These are phyloP conservation scores for Artibeus lituratus DNA, from an alignment of 2,797 vertebrate species.

Conservation along the genomic window DNA sequence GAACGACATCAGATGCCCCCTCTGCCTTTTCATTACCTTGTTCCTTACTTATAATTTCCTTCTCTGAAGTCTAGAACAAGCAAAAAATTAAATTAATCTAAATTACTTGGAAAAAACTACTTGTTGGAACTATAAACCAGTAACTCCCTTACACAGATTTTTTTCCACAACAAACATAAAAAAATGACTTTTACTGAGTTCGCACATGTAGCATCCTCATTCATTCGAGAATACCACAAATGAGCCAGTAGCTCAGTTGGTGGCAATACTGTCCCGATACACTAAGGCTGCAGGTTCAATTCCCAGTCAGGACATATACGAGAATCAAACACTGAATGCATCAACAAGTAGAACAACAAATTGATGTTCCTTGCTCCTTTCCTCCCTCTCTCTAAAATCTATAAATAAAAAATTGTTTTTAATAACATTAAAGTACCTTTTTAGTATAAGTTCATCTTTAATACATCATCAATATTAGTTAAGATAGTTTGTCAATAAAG, in stretches of 20 bases:
- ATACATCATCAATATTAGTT: background rate
- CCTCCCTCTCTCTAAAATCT: background rate
- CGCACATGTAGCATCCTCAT: background rate
- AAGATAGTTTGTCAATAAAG: background rate
- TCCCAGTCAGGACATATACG: background rate
- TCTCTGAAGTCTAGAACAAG: slow-evolving; percentile 92
- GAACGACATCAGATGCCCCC: slow-evolving; percentile 90
- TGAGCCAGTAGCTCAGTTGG: background rate
- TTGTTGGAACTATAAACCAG: background rate
- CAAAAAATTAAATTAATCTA: background rate
- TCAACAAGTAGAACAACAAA: background rate
- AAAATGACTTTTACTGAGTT: background rate
- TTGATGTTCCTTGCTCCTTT: background rate
- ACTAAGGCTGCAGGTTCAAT: background rate
- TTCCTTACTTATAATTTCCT: slow-evolving; percentile 94
- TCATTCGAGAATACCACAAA: background rate
- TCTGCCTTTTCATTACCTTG: slow-evolving; percentile 92
- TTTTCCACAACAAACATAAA: background rate
- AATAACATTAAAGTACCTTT: background rate
- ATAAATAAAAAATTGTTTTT: background rate
- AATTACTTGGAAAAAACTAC: background rate
- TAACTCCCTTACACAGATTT: background rate
- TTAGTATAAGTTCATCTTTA: background rate
- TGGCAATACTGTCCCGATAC: background rate
- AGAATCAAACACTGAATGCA: background rate